Base-by-base conservation (phyloP, 2,113 vertebrate species). In the Mustela lutreola region DNA sequence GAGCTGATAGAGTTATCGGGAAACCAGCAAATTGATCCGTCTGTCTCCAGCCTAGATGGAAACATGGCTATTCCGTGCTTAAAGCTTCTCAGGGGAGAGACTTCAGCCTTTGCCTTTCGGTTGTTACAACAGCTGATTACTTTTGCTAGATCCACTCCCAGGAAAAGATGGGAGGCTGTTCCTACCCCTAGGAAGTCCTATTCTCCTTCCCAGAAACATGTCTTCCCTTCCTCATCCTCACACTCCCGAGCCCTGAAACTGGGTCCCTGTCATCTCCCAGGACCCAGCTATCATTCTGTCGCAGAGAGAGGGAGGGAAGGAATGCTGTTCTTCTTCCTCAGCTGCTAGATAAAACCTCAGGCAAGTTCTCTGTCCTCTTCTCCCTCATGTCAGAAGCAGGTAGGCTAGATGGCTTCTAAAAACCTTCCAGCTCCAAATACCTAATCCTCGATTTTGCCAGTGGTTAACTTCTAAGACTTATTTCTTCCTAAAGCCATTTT, bases 401-500 rank as follows among this genome's bases (percentile, higher is more conserved):
- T 36, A 63, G 53, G 65, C 21, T 28, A 1, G 22, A 31, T 31
- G 36, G 70, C 21, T 45, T 91, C 82, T 91, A 53, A 45, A 84
- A 48, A 22, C 10, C 60, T 95, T 62, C 53, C 39, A 60, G 0
- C 22, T 80, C 65, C 28, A 26, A 53, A 78, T 83, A 78, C 31
- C 8, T 28, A 84, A 85, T 75, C 71, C 7, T 82, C 53, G 67
- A 21, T 58, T 60, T 96, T 96, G 45, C 92, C 39, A 58, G 28
- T 75, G 86, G 48, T 75, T 95, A 94, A 80, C 80, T 70, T 89
- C 56, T 42, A 83, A 48, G 82, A 73, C 53, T 89, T 75, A 93
- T 65, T 96, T 95, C 67, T 93, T 95, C 73, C 36, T 87, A 75
- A 33, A 56, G n/a, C 6, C 70, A 71, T 80, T 91, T 93, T 93